Conservation (phyloP, 2,113 vertebrate species). For the Narcine bancroftii region DNA sequence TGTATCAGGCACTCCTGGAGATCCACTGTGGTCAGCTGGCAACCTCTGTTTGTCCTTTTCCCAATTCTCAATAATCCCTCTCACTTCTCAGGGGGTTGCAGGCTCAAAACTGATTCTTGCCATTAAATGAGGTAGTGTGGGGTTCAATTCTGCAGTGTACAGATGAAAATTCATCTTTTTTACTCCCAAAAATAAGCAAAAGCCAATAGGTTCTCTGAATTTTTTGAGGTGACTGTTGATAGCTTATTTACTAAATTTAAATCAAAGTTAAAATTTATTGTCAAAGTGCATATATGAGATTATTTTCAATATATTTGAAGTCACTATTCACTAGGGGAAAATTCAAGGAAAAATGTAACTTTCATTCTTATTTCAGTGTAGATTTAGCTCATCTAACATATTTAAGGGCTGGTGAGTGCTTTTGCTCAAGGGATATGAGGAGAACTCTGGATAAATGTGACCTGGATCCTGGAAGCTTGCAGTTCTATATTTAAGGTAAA, state of each 20-base stretch:
- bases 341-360: background rate
- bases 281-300: no score
- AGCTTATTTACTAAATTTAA: constrained; percentile 24
- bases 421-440: background rate
- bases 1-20: background rate
- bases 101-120: background rate
- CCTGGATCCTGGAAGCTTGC: background rate
- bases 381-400: background rate
- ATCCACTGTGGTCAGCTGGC: background rate
- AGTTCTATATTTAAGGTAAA: constrained; percentile 18
- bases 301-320: no score
- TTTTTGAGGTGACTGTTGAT: background rate
- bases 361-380: background rate
- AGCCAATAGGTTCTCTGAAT: background rate
- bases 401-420: background rate
- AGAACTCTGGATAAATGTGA: background rate
- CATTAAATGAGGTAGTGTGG: background rate
- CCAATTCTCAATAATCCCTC: no score
- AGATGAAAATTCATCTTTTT: background rate
- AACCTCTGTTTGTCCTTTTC: background rate
- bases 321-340: background rate
- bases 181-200: background rate
- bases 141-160: no score
- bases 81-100: background rate
- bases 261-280: no score